These are phyloP conservation scores for human DNA, from an alignment of 2,113 vertebrate genomes.

Conservation along the genomic window DNA sequence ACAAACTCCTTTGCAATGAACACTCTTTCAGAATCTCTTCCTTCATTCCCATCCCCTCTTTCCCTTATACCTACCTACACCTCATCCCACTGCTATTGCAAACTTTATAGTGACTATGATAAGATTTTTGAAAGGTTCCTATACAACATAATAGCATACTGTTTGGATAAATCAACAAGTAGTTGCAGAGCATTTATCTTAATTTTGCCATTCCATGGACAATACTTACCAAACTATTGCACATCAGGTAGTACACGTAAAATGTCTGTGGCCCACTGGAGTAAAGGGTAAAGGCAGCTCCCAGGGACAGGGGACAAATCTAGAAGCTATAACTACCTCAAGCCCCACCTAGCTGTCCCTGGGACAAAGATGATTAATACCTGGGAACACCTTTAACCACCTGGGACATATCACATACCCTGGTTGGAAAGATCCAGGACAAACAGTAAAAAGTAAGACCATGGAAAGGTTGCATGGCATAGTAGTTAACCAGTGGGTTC, in stretches of 20 bases:
- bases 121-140: neutral
- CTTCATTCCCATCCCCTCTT: neutral
- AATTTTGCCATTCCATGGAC: neutral
- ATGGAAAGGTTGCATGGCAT: fast-evolving
- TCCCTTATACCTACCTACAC: neutral
- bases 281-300: neutral
- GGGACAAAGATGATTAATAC: neutral
- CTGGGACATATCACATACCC: too few species aligned
- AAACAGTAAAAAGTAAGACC: neutral
- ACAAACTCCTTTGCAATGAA: constrained; percentile 17
- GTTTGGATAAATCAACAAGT: neutral
- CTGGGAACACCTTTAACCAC: neutral
- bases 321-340: neutral
- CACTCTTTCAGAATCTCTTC: neutral
- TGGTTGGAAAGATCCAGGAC: neutral
- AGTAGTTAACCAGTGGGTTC: neutral
- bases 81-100: neutral
- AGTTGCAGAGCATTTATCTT: neutral
- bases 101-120: neutral
- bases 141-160: neutral
- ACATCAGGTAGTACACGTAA: neutral
- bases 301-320: neutral
- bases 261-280: neutral
- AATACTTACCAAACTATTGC: neutral
- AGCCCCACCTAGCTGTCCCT: neutral